Evolutionary conservation across 2,888 invertebrate species (phyloP), one percentile per base, ranked within the genome.

Genomic region (Lasioglossum marginatum): DNA sequence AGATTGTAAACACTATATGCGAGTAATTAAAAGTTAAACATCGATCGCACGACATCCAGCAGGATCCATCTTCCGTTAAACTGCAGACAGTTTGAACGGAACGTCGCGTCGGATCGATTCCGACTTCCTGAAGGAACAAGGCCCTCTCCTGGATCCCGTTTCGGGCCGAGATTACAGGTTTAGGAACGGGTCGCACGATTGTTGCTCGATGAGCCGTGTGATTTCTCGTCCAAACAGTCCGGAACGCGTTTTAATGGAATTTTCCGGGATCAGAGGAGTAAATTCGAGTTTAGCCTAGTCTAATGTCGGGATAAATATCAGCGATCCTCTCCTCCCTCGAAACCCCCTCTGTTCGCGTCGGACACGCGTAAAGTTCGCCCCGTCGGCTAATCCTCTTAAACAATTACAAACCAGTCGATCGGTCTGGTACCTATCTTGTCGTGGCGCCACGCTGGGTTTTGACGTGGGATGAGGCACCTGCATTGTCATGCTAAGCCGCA

Each of bases 401-500:
- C 94, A 94, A 94, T 94, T 94, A 93, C 91, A 86, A 90, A 91
- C 92, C 90, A 91, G 92, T 92, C 91, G 93, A 92, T 92, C 92
- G 92, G 87, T 86, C 86, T 88, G 87, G 91, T 91, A 89, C 87
- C 88, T 90, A 91, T 92, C 92, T 92, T 88, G 88, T 83, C 88
- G 86, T 89, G 94, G 94, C 93, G 93, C 93, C 95, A 95, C 91
- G 95, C 95, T 95, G 95, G 90, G 95, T 94, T 95, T 94, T 95
- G 95, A 95, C 95, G 93, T 95, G 92, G 94, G 94, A 95, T 94
- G 93, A 94, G 94, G 94, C 94, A 95, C 95, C 95, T 95, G 95
- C 95, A 95, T 95, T 95, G 95, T 95, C 95, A 95, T 94, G 92
- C 93, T 93, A 91, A 93, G 93, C 92, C 91, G 88, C 85, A 88